A percentile compares a stretch with the other conserved stretches of the same genome.
phyloP scores from a whole-genome alignment of 2,797 vertebrate genomes.

The Astyanax mexicanus region DNA sequence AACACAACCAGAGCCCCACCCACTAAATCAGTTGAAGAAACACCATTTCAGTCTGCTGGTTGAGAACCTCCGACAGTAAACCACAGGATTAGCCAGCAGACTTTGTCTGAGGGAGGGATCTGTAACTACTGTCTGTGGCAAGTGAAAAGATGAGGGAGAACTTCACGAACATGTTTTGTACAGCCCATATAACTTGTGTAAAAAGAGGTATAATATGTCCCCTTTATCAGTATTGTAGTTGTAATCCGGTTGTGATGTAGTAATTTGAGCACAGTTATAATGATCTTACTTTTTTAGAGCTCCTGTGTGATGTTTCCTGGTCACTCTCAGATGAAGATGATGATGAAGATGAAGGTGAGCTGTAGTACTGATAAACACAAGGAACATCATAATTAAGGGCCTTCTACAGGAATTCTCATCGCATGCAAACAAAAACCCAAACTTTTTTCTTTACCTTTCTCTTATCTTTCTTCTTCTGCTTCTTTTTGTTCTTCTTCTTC shows the following conservation, averaged over 20 bases:
- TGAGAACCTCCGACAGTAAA: no score
- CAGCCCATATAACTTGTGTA: no score
- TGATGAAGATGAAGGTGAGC: slow-evolving; percentile 6
- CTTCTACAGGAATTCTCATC: background rate
- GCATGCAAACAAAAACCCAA: background rate
- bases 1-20: no score
- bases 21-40: no score
- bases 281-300: slow-evolving; percentile 2
- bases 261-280: background rate
- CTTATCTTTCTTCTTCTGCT: background rate
- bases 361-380: background rate
- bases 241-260: background rate
- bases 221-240: background rate
- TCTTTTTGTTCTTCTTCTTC: slow-evolving; percentile 13
- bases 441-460: background rate
- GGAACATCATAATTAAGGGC: background rate
- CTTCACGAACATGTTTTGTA: no score
- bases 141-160: no score
- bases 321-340: slow-evolving; percentile 21
- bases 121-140: no score
- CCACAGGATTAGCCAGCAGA: no score
- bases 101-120: no score
- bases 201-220: no score
- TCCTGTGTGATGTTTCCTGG: background rate
- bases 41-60: no score